These are phyloP conservation scores for Pachypsylla venusta DNA, from an alignment of 1,140 invertebrate species.

Conservation along the genomic window DNA sequence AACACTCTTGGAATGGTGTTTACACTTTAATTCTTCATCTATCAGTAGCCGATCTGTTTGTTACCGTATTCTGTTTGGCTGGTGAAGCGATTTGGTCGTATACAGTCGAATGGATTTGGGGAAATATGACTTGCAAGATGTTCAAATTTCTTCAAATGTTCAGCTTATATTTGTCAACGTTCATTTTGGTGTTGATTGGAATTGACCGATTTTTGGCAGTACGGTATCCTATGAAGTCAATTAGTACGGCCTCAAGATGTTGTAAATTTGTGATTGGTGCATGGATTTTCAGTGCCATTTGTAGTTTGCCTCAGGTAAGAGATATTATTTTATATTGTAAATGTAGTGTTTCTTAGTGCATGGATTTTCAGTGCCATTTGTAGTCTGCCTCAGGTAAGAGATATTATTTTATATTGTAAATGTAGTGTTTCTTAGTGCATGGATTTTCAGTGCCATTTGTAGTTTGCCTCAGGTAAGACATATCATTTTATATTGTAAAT, in stretches of 20 bases:
- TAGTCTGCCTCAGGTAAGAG: too few relatives aligned
- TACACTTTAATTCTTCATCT: constrained; percentile 62
- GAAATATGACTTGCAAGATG: constrained; percentile 57
- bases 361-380: too few relatives aligned
- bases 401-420: too few relatives aligned
- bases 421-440: too few relatives aligned
- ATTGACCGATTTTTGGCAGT: constrained; percentile 66
- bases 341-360: too few relatives aligned
- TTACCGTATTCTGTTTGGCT: constrained; percentile 61
- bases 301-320: constrained; percentile 71
- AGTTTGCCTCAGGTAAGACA: too few relatives aligned
- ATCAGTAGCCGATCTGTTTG: constrained; percentile 55
- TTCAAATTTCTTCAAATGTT: constrained; percentile 73
- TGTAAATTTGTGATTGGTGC: constrained; percentile 42
- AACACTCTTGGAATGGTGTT: constrained; percentile 48
- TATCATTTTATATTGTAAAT: too few relatives aligned
- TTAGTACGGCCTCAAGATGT: constrained; percentile 47
- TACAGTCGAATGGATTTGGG: constrained; percentile 63
- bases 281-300: constrained; percentile 50
- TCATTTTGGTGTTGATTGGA: constrained; percentile 52
- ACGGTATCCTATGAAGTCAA: constrained; percentile 58
- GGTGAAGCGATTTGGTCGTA: constrained; percentile 65
- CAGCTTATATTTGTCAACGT: constrained; percentile 67
- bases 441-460: too few relatives aligned
- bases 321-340: too few relatives aligned